Evolutionary conservation across 2,797 vertebrate genomes (phyloP).

Genomic region (Australoheros facetus): DNA sequence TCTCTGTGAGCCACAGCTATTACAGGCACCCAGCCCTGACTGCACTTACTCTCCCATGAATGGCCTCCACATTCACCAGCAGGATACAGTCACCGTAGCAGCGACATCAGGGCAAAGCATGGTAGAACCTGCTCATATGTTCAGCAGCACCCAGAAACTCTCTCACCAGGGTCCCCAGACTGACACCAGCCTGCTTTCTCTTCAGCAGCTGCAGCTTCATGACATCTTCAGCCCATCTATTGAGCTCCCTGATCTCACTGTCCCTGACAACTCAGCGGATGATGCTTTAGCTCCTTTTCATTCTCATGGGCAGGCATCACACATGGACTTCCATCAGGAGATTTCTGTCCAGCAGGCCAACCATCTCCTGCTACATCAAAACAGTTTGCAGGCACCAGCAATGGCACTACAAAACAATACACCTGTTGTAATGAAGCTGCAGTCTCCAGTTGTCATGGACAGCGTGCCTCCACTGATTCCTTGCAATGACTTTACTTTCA

Average conservation of each 20-base stretch:
- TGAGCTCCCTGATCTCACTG: constrained; percentile 56
- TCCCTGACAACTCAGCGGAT: constrained; percentile 14
- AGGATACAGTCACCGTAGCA: neutral
- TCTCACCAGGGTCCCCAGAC: constrained; percentile 39
- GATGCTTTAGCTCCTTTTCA: constrained; percentile 13
- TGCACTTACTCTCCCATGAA: constrained; percentile 14
- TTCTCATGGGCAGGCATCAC: constrained; percentile 43
- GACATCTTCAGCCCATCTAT: constrained; percentile 63
- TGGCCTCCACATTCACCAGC: constrained; percentile 21
- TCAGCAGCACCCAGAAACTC: constrained; percentile 52
- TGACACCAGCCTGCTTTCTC: constrained; percentile 11
- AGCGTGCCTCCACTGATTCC: constrained; percentile 57
- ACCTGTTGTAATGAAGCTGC: neutral
- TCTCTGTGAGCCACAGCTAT: constrained; percentile 32
- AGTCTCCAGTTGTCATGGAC: constrained; percentile 1
- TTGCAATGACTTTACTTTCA: constrained; percentile 42
- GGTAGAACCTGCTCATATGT: constrained; percentile 2
- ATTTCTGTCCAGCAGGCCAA: constrained; percentile 13
- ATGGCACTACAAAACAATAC: constrained; percentile 17
- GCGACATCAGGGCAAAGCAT: neutral
- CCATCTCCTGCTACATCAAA: constrained; percentile 35
- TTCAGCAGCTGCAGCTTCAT: constrained; percentile 67
- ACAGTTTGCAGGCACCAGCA: constrained; percentile 13
- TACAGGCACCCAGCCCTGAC: neutral
- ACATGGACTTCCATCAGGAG: neutral